A percentile compares a stretch with the other conserved stretches of the same genome.
phyloP scores from a whole-genome alignment of 2,888 invertebrate genomes.

The Thymelicus acteon region DNA sequence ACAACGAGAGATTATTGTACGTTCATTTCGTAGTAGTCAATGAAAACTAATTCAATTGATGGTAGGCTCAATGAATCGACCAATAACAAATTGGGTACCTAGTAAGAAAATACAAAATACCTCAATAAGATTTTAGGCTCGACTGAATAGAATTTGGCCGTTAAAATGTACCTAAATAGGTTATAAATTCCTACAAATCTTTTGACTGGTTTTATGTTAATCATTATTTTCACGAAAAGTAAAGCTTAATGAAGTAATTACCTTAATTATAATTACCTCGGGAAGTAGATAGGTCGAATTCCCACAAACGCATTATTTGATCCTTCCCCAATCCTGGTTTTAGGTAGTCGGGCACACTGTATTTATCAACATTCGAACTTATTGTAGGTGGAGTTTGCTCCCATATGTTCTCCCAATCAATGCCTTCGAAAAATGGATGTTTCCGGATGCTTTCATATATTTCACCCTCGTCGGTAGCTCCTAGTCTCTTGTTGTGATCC shows the following conservation, averaged over 20 bases:
- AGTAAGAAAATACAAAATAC: conserved; percentile 42
- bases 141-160: conserved; percentile 67
- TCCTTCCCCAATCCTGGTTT: conserved; percentile 95
- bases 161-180: neutral
- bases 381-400: conserved; percentile 92
- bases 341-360: conserved; percentile 89
- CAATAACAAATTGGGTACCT: conserved; percentile 44
- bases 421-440: conserved; percentile 93
- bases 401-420: conserved; percentile 93
- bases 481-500: conserved; percentile 92
- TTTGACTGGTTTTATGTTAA: too few relatives aligned
- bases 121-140: conserved; percentile 53
- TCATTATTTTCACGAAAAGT: conserved; percentile 8
- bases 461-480: conserved; percentile 89
- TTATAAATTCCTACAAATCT: too few relatives aligned
- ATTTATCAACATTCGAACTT: conserved; percentile 91
- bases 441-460: conserved; percentile 92
- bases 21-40: conserved; percentile 27
- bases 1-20: conserved; percentile 18
- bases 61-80: conserved; percentile 12
- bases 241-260: neutral
- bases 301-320: conserved; percentile 91
- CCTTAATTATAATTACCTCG: conserved; percentile 58
- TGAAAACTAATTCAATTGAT: conserved; percentile 35
- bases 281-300: conserved; percentile 86